Evolutionary conservation across 2,888 invertebrate genomes (phyloP).

Genomic region (Anoplius nigerrimus): DNA sequence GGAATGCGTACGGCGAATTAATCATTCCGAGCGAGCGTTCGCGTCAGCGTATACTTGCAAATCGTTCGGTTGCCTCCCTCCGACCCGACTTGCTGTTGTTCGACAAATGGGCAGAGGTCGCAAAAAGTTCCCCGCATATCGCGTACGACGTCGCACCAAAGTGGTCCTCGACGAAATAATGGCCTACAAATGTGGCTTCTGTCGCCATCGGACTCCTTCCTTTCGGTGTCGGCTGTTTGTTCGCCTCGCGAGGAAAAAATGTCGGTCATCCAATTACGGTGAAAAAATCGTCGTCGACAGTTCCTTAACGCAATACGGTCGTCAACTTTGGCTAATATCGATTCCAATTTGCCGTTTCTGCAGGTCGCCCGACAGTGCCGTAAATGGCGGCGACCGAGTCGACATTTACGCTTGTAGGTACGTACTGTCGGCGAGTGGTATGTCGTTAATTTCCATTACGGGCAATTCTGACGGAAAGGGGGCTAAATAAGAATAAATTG

Average conservation of each 20-base stretch:
- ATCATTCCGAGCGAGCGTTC: too few species aligned
- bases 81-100: too few species aligned
- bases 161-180: too few species aligned
- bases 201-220: too few species aligned
- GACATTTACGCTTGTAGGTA: conserved; percentile 3
- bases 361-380: background rate
- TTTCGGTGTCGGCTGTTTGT: too few species aligned
- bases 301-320: conserved; percentile 9
- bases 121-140: too few species aligned
- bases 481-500: conserved; percentile 15
- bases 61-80: too few species aligned
- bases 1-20: background rate
- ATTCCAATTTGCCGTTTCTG: conserved; percentile 9
- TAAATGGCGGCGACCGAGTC: background rate
- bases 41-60: too few species aligned
- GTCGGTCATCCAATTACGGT: conserved; percentile 1
- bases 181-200: too few species aligned
- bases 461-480: conserved; percentile 30
- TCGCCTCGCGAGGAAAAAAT: too few species aligned
- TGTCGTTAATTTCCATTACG: conserved; percentile 21
- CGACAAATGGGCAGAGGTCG: too few species aligned
- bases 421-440: conserved; percentile 3
- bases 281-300: background rate
- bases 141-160: too few species aligned
- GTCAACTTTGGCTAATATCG: conserved; percentile 11